Evolutionary conservation across 2,113 vertebrate species (phyloP).

Genomic region (Chaetura pelagica): DNA sequence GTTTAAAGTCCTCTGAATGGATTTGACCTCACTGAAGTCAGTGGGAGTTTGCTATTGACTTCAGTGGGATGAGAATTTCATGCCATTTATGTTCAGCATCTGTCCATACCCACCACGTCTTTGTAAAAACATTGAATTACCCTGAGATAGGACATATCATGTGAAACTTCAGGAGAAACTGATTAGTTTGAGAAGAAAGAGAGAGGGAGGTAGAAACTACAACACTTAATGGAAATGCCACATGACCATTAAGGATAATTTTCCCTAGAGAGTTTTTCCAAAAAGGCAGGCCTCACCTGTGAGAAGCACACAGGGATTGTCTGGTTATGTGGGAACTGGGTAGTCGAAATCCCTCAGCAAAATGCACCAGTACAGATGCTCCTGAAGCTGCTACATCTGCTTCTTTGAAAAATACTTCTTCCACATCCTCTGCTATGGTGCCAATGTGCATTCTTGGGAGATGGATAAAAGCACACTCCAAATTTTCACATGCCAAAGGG

Average conservation of each 20-base stretch:
- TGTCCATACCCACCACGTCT: background rate
- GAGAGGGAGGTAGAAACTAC: background rate
- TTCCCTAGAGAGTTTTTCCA: background rate
- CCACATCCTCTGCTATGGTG: constrained; percentile 65
- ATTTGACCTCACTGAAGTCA: background rate
- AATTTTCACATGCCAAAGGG: constrained; percentile 58
- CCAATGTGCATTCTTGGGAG: constrained; percentile 58
- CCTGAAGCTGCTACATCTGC: constrained; percentile 61
- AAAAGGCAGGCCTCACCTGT: background rate
- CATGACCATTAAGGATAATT: background rate
- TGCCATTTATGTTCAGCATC: background rate
- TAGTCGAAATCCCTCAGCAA: background rate
- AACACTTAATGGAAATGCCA: background rate
- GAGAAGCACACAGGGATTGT: background rate
- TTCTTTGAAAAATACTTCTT: constrained; percentile 66
- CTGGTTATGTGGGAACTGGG: background rate
- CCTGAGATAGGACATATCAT: background rate
- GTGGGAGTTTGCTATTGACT: background rate
- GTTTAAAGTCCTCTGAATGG: background rate
- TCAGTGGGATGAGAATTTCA: background rate
- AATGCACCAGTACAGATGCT: constrained; percentile 16
- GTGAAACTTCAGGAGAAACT: background rate
- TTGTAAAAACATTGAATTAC: background rate
- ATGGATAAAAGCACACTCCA: constrained; percentile 63
- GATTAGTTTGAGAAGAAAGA: background rate